These are phyloP conservation scores for Antennarius maculatus DNA, from an alignment of 2,797 vertebrate species.

Conservation along the genomic window DNA sequence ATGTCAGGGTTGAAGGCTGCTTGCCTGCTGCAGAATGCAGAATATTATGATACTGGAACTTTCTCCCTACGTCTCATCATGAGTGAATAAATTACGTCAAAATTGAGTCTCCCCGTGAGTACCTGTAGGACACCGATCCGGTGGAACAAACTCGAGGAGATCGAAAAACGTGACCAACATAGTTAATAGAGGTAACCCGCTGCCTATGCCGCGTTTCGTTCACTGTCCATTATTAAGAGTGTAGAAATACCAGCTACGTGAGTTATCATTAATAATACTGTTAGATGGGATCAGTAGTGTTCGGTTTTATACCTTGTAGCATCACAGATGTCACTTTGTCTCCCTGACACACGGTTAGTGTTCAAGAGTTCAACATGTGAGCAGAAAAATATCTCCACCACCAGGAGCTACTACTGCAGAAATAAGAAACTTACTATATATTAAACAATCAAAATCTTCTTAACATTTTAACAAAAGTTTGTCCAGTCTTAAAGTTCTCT, in stretches of 20 bases:
- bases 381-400: not conserved
- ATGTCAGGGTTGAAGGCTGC: conserved; percentile 18
- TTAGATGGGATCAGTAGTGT: not conserved
- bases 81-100: conserved; percentile 20
- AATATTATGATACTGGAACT: conserved; percentile 35
- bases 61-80: conserved; percentile 28
- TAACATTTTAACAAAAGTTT: not conserved
- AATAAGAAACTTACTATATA: too few relatives aligned
- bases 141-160: conserved; percentile 50
- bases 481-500: not conserved
- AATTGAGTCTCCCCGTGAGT: conserved; percentile 29
- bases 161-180: conserved; percentile 63
- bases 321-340: conserved; percentile 28
- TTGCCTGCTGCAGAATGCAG: conserved; percentile 20
- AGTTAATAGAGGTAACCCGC: conserved; percentile 38
- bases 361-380: conserved; percentile 28
- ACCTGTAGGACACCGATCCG: conserved; percentile 59
- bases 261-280: too few relatives aligned
- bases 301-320: conserved; percentile 5
- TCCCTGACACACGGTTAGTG: conserved; percentile 1
- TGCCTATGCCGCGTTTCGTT: not conserved
- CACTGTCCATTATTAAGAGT: too few relatives aligned
- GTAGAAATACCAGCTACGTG: too few relatives aligned
- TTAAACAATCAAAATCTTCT: not conserved
- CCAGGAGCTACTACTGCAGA: not conserved